Evolutionary conservation across 2,113 vertebrate species (phyloP), one percentile per base, ranked within the genome.

Genomic region (Gorilla gorilla): DNA sequence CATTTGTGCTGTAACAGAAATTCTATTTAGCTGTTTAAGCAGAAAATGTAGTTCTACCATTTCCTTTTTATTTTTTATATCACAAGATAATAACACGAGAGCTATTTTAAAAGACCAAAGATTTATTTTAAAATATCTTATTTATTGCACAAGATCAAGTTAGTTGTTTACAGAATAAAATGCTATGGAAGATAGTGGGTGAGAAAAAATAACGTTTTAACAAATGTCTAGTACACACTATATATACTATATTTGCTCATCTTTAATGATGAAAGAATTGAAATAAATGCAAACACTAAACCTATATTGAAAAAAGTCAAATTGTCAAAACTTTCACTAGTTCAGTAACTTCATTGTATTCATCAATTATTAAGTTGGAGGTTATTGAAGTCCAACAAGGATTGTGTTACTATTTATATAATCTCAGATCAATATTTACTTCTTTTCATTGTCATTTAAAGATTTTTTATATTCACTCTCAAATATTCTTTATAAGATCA

Each of bases 11-110:
- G 3, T 57, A 70, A 68, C 80, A 35, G 35, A 92, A 95, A 90
- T 73, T 35, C 16, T 93, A 84, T 35, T 82, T 83, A 22, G 11
- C 50, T 2, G 0, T 50, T 57, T 94, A 94, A 66, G 35, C 27
- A 92, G 6, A 89, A 96, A 78, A 86, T n/a, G 70, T 4, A 83
- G 10, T n/a, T 66, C 12, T 8, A 85, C 30, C 12, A 73, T 43
- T 94, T 90, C 48, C 25, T 89, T 90, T 93, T 93, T 66, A 25
- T 78, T 84, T 76, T 97, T 85, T 22, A 66, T 52, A 64, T 57
- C 23, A 94, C 35, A 90, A 82, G 61, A 89, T 50, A 52, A 89
- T 50, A 59, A 23, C 4, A 57, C 8, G 25, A 81, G 45, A 66
- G 20, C 32, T 73, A 59, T 30, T 94, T 92, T 96, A 68, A 96